phyloP scores from a whole-genome alignment of 2,113 vertebrate species.

The Apteryx mantelli region DNA sequence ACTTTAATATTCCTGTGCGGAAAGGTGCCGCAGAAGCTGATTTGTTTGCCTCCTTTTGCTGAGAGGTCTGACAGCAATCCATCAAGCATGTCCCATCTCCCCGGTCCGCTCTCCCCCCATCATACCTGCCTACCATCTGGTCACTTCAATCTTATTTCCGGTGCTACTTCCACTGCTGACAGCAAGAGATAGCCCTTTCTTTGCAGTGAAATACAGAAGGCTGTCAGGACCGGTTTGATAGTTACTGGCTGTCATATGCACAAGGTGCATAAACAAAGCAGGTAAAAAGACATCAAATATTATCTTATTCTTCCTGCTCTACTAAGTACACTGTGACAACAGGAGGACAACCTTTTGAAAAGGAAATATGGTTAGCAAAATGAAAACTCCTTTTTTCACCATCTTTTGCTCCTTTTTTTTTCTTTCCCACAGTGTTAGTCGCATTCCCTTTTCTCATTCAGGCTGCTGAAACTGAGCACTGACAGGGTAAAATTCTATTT shows the following conservation, averaged over 20 bases:
- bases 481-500: slow-evolving; percentile 4
- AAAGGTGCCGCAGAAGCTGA: neutral
- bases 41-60: neutral
- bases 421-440: neutral
- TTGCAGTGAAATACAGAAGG: neutral
- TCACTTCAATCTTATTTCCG: neutral
- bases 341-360: neutral
- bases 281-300: neutral
- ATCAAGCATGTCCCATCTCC: neutral
- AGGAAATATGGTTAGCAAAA: neutral
- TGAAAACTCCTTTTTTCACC: neutral
- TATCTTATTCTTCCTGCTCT: neutral
- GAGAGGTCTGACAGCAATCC: neutral
- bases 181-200: neutral
- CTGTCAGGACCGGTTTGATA: neutral
- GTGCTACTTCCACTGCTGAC: neutral
- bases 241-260: accelerated
- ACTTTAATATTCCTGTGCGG: neutral
- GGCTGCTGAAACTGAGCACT: neutral
- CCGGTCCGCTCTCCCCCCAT: accelerated
- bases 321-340: neutral
- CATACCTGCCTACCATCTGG: neutral
- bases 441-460: neutral
- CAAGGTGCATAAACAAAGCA: neutral
- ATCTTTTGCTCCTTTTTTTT: neutral